phyloP scores from a whole-genome alignment of 2,888 invertebrate species.

The Carabus problematicus region DNA sequence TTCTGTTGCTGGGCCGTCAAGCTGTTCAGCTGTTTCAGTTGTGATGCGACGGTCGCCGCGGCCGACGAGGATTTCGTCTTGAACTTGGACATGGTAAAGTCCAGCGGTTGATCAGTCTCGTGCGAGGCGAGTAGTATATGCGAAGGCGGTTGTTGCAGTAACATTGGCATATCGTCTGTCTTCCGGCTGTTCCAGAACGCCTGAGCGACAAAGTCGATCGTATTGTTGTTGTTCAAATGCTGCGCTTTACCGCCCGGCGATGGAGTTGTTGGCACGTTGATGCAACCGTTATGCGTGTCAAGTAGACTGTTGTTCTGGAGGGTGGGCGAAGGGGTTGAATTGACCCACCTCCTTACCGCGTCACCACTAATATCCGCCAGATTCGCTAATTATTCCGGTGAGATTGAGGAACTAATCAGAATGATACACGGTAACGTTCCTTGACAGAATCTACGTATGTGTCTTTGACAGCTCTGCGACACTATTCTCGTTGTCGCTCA shows the following conservation, averaged over 20 bases:
- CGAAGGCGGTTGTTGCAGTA: conserved; percentile 63
- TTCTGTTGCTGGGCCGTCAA: conserved; percentile 54
- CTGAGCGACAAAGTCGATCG: conserved; percentile 60
- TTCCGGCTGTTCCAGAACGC: conserved; percentile 51
- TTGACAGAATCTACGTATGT: too few species aligned
- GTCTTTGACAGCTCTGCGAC: too few species aligned
- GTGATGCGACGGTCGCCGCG: conserved; percentile 53
- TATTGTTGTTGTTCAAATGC: conserved; percentile 63
- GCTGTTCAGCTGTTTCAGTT: conserved; percentile 56
- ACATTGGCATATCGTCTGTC: conserved; percentile 67
- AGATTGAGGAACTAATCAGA: too few species aligned
- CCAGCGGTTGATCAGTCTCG: conserved; percentile 70
- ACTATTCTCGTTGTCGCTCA: too few species aligned
- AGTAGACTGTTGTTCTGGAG: conserved; percentile 54
- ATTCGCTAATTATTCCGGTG: conserved; percentile 56
- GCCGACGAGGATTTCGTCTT: conserved; percentile 55
- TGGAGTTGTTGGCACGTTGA: too few species aligned
- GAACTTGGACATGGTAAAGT: conserved; percentile 74
- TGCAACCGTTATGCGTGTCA: conserved; percentile 21
- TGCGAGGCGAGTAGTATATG: conserved; percentile 57
- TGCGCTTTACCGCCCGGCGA: background rate
- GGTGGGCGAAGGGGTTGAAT: conserved; percentile 64
- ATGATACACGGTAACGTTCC: too few species aligned
- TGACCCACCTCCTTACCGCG: conserved; percentile 67
- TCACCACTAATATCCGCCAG: conserved; percentile 68